Evolutionary conservation across 2,888 invertebrate species (phyloP).

Genomic region (Philhelius pedissequus): DNA sequence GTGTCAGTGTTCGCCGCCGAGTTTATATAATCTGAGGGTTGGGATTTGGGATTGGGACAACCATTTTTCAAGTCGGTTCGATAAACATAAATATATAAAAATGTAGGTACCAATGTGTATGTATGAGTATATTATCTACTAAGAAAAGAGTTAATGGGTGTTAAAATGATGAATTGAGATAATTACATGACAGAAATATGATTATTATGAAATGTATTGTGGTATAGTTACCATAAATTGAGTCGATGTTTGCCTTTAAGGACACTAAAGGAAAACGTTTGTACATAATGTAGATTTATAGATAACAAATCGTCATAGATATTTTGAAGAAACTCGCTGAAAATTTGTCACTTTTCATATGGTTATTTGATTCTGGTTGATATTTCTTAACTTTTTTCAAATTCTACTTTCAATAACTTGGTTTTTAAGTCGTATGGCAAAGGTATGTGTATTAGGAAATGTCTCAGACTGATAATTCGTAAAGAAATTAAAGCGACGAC

Average conservation of each 20-base stretch:
- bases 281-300: neutral
- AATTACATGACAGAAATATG: slow-evolving; percentile 38
- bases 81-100: neutral
- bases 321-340: neutral
- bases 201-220: slow-evolving; percentile 21
- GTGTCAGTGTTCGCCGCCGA: neutral
- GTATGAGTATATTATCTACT: too few relatives aligned
- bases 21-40: slow-evolving; percentile 16
- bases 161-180: slow-evolving; percentile 58
- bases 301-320: neutral
- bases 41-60: neutral
- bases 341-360: neutral
- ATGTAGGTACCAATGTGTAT: too few relatives aligned
- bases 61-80: neutral
- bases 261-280: neutral
- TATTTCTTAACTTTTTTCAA: too few relatives aligned
- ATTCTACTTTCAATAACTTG: too few relatives aligned
- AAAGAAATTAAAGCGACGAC: too few relatives aligned
- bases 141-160: slow-evolving; percentile 39
- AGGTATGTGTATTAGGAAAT: too few relatives aligned
- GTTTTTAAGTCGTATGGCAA: too few relatives aligned
- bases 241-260: neutral
- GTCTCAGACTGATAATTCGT: too few relatives aligned
- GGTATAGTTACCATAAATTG: neutral
- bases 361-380: neutral